Evolutionary conservation across 1,140 invertebrate genomes (phyloP), one percentile per base, ranked within the genome.

Genomic region (Bombus picipes): DNA sequence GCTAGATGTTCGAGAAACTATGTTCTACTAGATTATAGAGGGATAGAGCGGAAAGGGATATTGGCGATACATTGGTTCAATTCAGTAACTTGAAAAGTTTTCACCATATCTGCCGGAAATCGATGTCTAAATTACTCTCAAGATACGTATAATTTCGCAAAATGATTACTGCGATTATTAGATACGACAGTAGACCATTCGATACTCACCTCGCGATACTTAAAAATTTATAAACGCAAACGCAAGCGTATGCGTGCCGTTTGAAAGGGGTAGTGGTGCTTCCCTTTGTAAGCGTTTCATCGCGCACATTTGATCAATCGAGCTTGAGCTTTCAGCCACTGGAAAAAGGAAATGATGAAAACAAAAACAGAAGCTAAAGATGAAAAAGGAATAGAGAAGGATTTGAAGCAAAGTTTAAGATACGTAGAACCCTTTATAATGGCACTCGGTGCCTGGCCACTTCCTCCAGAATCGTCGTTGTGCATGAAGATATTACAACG

Each of bases 401-500:
- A 77, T 41, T 43, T 70, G 43, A 66, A 83, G 28, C 65, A 37
- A 25, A 66, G 65, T 3, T 39, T 83, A 47, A 34, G 39, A 39
- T 77, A 75, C n/a, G 76, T 68, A 12, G 9, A 47, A 28, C 2
- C 37, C 28, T 59, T 62, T n/a, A 8, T 81, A 10, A 34, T 0
- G 3, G 18, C 65, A 6, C 66, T 88, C 10, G 87, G 87, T 13
- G 37, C 39, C 0, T 89, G 86, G 87, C 88, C 88, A 10, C 39
- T 53, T 13, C 12, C 32, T 2, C 0, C 9, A n/a, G 25, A 32
- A 8, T 75, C 73, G 28, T 6, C 73, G 1, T 37, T 34, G 39
- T 10, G 0, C 3, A 22, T 6, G 1, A 73, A 43, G 28, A 73
- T 32, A 32, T n/a, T 32, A 2, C 32, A 68, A 68, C 3, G 34